Evolutionary conservation across 2,888 invertebrate genomes (phyloP).

Genomic region (Itoplectis maculator): DNA sequence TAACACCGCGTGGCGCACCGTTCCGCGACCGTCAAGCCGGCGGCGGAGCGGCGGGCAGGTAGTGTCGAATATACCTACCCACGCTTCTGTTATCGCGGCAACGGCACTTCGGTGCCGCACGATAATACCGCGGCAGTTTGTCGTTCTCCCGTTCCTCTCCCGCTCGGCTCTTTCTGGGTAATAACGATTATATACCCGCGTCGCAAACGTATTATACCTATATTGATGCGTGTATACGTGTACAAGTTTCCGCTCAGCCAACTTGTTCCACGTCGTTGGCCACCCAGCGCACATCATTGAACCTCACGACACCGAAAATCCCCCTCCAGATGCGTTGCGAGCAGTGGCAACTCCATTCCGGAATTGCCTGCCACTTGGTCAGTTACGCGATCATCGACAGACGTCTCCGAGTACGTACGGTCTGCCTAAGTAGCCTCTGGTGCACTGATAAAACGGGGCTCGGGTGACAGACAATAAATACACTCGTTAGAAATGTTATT

Average conservation of each 20-base stretch:
- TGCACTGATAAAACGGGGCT: no score
- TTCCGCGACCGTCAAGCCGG: background rate
- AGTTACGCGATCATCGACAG: background rate
- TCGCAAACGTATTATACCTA: conserved; percentile 1
- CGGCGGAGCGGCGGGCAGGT: background rate
- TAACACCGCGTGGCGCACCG: conserved; percentile 1
- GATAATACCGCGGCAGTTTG: conserved; percentile 32
- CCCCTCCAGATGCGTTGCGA: background rate
- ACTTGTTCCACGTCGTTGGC: conserved; percentile 51
- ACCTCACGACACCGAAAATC: conserved; percentile 6
- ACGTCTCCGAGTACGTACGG: background rate
- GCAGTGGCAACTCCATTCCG: background rate
- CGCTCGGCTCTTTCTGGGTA: conserved; percentile 18
- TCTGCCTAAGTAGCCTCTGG: no score
- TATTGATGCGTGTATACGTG: background rate
- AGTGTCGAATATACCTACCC: background rate
- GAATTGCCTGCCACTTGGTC: background rate
- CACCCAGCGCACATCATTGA: conserved; percentile 43
- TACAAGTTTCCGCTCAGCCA: conserved; percentile 26
- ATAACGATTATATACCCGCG: conserved; percentile 3
- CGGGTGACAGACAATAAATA: background rate
- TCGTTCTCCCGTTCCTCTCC: conserved; percentile 44
- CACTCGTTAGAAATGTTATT: no score
- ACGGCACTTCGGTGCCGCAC: conserved; percentile 6
- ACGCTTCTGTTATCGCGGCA: conserved; percentile 41